Conservation (phyloP, 1,140 invertebrate species). For the Drosophila lowei region DNA sequence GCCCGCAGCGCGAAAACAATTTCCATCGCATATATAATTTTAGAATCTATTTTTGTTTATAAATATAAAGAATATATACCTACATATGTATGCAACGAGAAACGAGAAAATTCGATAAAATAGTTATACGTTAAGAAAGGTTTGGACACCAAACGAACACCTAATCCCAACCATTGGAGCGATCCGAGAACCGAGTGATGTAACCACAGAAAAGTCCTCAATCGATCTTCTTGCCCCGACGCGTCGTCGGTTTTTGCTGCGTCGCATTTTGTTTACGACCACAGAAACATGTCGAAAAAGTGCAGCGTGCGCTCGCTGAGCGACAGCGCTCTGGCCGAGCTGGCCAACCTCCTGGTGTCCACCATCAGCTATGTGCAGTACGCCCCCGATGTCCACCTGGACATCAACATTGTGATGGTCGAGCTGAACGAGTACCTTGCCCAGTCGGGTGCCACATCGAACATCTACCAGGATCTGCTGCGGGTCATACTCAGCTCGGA, state of each 20-base stretch:
- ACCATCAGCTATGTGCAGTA: slow-evolving; percentile 78
- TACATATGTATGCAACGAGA: neutral
- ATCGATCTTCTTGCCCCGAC: slow-evolving; percentile 2
- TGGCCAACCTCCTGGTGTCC: slow-evolving; percentile 79
- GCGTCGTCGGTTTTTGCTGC: slow-evolving; percentile 28
- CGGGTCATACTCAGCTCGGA: slow-evolving; percentile 86
- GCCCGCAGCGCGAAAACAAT: slow-evolving; percentile 24
- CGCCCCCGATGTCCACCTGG: slow-evolving; percentile 84
- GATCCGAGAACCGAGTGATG: slow-evolving; percentile 41
- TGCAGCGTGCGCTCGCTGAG: slow-evolving; percentile 71
- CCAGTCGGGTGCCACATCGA: slow-evolving; percentile 84
- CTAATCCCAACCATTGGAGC: neutral
- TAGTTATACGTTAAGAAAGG: neutral
- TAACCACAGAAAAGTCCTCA: slow-evolving; percentile 37
- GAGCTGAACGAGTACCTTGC: slow-evolving; percentile 85
- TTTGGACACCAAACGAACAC: too few species aligned
- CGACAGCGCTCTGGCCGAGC: slow-evolving; percentile 70
- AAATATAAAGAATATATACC: slow-evolving; percentile 17
- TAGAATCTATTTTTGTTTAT: slow-evolving; percentile 63
- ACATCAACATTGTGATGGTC: slow-evolving; percentile 84
- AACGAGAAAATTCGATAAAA: neutral
- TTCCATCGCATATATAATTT: slow-evolving; percentile 57
- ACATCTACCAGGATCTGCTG: slow-evolving; percentile 87
- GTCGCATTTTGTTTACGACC: slow-evolving; percentile 67
- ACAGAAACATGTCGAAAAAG: slow-evolving; percentile 73